Percentiles rank a stretch among this genome's conserved stretches.
Evolutionary conservation across 2,888 invertebrate species (phyloP).

Genomic region (Halocaridina rubra): DNA sequence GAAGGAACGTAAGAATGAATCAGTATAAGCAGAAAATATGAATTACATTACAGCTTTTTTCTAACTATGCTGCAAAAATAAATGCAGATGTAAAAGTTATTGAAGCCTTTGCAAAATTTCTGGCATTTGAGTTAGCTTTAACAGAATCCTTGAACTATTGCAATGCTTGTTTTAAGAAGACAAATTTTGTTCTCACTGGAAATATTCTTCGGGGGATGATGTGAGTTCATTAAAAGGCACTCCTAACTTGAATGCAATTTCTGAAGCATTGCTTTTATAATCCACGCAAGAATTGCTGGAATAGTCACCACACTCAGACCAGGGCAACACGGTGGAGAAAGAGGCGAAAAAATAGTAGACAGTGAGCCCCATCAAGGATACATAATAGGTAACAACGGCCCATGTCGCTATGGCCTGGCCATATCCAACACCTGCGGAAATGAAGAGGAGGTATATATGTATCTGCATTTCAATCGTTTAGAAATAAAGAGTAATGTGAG

Average conservation of each 20-base stretch:
- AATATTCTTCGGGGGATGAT: conserved; percentile 51
- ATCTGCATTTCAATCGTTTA: not conserved
- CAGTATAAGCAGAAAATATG: no score
- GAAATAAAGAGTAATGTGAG: not conserved
- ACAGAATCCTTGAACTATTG: no score
- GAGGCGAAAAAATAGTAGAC: conserved; percentile 80
- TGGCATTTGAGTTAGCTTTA: no score
- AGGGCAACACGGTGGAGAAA: conserved; percentile 78
- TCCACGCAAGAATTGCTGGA: conserved; percentile 15
- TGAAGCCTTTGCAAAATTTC: no score
- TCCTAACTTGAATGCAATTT: not conserved
- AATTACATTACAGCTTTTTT: no score
- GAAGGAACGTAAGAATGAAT: no score
- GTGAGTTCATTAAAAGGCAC: conserved; percentile 14
- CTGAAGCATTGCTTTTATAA: conserved; percentile 16
- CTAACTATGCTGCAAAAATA: no score
- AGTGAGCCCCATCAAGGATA: conserved; percentile 79
- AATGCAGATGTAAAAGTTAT: no score
- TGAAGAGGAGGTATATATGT: not conserved
- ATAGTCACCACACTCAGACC: conserved; percentile 74
- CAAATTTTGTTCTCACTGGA: conserved; percentile 24
- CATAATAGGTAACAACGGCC: conserved; percentile 81
- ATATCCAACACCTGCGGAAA: conserved; percentile 69
- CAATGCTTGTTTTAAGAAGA: no score
- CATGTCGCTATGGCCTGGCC: conserved; percentile 70